Evolutionary conservation across 1,140 invertebrate genomes (phyloP), one percentile per base, ranked within the genome.

Genomic region (Agrilus planipennis): DNA sequence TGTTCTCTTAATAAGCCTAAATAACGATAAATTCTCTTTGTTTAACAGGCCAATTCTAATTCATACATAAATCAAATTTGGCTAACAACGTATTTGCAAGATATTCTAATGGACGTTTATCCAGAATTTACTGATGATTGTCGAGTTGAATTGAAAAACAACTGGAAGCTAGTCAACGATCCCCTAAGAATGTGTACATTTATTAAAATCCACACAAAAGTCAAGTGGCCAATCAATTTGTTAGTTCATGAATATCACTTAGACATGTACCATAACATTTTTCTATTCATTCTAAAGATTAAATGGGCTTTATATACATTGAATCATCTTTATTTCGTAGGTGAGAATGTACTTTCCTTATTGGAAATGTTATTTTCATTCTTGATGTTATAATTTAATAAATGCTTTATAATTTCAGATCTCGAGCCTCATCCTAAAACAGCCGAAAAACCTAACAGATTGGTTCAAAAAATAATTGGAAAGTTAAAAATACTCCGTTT

Each of bases 251-350:
- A 65, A 3, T 60, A 64, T 31, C 62, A 67, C 21, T 60, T 75
- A 28, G 49, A 59, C 10, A 63, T 70, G 38, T 80, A 79, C 49
- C 76, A 76, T 49, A 60, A 69, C 11, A 65, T 77, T 38, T 78
- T 80, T 54, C 57, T 62, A 25, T 76, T 79, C 54, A 63, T 77
- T 18, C 57, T 80, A 19, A 75, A 76, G 53, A 55, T 78, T 0
- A 78, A 78, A 53, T 72, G 72, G 61, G 73, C 73, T 2, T 57
- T 77, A 11, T 74, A 71, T 61, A 70, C 69, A 2, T 55, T 79
- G 20, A 75, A 75, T 52, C 66, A 70, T 47, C 58, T 79, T 4
- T 50, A 54, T 44, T 76, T 75, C 57, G 54, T 51, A 30, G 66
- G 68, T 70, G 53, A 54, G 36, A 27, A 25, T 11, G 11, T 5